These are phyloP conservation scores for Camptogramma bilineatum DNA, from an alignment of 2,888 invertebrate species.

Conservation along the genomic window DNA sequence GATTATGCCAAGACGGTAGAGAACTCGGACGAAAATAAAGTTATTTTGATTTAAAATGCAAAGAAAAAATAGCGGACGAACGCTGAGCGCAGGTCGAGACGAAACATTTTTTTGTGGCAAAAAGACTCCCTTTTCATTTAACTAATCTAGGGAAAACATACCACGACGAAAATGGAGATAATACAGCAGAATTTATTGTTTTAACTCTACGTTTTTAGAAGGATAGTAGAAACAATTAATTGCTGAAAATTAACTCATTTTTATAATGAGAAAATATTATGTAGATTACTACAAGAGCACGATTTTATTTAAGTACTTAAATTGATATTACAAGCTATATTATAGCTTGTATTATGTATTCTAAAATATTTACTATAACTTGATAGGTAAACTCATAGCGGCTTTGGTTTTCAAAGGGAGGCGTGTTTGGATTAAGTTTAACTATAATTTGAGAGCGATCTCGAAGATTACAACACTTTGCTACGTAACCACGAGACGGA, in stretches of 20 bases:
- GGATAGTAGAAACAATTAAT: conserved; percentile 25
- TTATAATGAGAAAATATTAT: background rate
- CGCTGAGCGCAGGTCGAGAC: conserved; percentile 48
- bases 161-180: conserved; percentile 51
- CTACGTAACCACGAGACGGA: conserved; percentile 62
- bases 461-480: conserved; percentile 77
- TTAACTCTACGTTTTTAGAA: conserved; percentile 49
- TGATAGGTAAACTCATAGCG: conserved; percentile 32
- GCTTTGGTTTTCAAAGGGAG: conserved; percentile 42
- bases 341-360: background rate
- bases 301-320: background rate
- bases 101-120: conserved; percentile 60
- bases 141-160: conserved; percentile 67
- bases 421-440: conserved; percentile 74
- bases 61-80: conserved; percentile 67
- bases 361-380: conserved; percentile 24
- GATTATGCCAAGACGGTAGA: conserved; percentile 77
- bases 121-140: conserved; percentile 70
- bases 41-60: conserved; percentile 82
- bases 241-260: conserved; percentile 9
- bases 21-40: conserved; percentile 77
- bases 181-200: conserved; percentile 55
- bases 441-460: conserved; percentile 78
- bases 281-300: background rate
- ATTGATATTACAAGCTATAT: background rate